Conservation (phyloP, 2,797 vertebrate genomes). For the Coilia nasus region DNA sequence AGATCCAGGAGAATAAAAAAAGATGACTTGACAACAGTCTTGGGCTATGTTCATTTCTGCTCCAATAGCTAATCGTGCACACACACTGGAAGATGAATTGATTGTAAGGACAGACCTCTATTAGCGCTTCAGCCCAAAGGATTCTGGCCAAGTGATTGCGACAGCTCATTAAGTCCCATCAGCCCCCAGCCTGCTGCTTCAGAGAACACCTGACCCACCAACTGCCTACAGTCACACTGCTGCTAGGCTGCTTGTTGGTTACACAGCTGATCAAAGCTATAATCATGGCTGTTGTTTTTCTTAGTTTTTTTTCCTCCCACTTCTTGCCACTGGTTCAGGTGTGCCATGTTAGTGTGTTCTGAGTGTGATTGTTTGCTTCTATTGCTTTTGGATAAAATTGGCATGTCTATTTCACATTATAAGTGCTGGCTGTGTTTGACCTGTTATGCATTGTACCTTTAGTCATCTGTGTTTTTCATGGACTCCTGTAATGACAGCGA, state of each 20-base stretch:
- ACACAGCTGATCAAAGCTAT: slow-evolving; percentile 16
- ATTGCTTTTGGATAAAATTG: background rate
- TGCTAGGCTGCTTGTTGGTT: background rate
- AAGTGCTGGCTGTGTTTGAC: background rate
- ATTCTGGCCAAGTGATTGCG: slow-evolving; percentile 38
- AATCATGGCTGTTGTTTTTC: background rate
- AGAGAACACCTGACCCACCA: slow-evolving; percentile 45
- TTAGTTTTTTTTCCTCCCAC: background rate
- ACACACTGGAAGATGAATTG: slow-evolving; percentile 37
- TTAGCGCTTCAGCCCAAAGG: slow-evolving; percentile 38
- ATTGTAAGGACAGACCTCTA: slow-evolving; percentile 26
- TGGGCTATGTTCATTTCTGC: slow-evolving; percentile 24
- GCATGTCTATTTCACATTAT: background rate
- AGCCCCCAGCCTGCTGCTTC: slow-evolving; percentile 45
- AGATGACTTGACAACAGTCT: slow-evolving; percentile 18
- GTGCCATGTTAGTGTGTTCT: background rate
- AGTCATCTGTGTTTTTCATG: background rate
- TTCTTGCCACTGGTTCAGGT: background rate
- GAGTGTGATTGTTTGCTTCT: background rate
- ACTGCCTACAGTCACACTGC: slow-evolving; percentile 29
- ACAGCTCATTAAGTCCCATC: slow-evolving; percentile 58
- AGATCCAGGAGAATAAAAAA: background rate
- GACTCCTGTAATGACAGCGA: slow-evolving; percentile 14
- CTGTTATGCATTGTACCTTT: background rate
- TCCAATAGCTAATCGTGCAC: slow-evolving; percentile 39